Base-by-base conservation (phyloP, 2,797 vertebrate species). In the Sebastes taczanowskii region DNA sequence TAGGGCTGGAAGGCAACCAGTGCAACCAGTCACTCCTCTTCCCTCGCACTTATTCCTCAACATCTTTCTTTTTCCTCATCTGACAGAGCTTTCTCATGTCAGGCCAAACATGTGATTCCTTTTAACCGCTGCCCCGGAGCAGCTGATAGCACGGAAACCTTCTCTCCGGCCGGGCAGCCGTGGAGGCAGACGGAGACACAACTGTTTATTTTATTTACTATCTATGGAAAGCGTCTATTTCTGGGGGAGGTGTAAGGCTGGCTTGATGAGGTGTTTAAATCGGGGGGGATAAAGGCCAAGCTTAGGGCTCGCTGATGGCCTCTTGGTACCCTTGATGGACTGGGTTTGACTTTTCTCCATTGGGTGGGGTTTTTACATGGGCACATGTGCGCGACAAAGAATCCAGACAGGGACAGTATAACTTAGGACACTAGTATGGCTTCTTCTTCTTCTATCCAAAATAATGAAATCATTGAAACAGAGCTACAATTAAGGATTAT, bases 41-140 rank as follows among this genome's bases (percentile, higher is more conserved):
- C 76, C 78, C 71, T 68, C 69, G 46, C 84, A 74, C 82, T 72
- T 71, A 66, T 79, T 87, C 18, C 53, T 81, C 56, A 58, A 42
- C 25, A 27, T 71, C 77, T 85, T 65, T 68, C 59, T 61, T 52
- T 77, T 79, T 66, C 49, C 69, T 76, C 71, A n/a, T 81, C 78
- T 92, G 92, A 93, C 89, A 85, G 86, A 74, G 35, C 70, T 85
- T 88, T 94, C 84, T 94, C 89, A 92, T 88, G 88, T 90, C 61
- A 79, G 61, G 91, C 93, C 95, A 94, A 91, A 93, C 94, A 95
- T 94, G 86, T 93, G 94, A 94, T 93, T 94, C 86, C 74, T 67
- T 77, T 89, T 94, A 91, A 70, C 77, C 59, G 14, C 77, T 52
- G 85, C 56, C 71, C 77, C 55, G 77, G 75, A 89, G 87, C 87